A percentile compares a stretch with the other conserved stretches of the same genome.
These are phyloP conservation scores for Adela reaumurella DNA, from an alignment of 2,888 invertebrate species.

Conservation along the genomic window DNA sequence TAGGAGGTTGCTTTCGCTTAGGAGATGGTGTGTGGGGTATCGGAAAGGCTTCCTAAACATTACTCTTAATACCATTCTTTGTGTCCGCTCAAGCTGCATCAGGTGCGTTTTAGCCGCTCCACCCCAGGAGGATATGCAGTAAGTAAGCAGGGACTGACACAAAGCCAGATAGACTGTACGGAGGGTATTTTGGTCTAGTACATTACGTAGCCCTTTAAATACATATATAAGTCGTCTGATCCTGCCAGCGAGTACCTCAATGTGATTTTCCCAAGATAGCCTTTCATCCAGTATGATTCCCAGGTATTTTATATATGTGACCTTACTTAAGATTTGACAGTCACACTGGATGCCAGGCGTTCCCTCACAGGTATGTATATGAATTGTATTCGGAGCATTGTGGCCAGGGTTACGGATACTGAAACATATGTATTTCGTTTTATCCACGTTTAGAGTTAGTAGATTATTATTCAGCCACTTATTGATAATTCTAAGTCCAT, in stretches of 20 bases:
- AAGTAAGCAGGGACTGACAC: no score
- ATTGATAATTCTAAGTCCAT: neutral
- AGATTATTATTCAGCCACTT: constrained; percentile 1
- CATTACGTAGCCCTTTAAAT: no score
- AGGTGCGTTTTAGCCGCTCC: no score
- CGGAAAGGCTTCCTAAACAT: no score
- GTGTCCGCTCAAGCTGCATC: no score
- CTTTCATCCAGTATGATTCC: neutral
- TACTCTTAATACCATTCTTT: no score
- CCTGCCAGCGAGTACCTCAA: neutral
- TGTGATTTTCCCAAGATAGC: neutral
- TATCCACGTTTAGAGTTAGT: constrained; percentile 1
- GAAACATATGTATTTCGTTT: constrained; percentile 3
- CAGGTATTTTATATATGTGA: constrained; percentile 1
- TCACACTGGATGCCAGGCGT: neutral
- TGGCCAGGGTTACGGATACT: neutral
- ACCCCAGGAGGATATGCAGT: no score
- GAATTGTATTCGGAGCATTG: neutral
- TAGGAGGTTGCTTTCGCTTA: no score
- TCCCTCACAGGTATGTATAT: neutral
- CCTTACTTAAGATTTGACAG: neutral
- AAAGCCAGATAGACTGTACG: no score
- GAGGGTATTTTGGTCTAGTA: no score
- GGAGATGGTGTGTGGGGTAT: no score
- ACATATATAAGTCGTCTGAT: neutral